Evolutionary conservation across 2,113 vertebrate species (phyloP), one percentile per base, ranked within the genome.

Genomic region (Polyodon spathula): DNA sequence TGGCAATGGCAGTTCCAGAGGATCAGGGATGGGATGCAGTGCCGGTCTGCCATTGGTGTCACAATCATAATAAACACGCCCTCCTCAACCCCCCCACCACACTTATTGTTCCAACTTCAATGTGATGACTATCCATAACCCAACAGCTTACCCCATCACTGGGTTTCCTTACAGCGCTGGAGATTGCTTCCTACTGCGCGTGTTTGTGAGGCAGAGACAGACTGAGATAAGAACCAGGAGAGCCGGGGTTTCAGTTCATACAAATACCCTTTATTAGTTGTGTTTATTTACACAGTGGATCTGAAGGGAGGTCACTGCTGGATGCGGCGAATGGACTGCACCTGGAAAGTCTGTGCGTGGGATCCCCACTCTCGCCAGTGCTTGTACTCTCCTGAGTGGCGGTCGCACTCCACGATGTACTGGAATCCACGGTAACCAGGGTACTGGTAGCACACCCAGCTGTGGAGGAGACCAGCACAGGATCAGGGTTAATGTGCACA

Each of bases 401-500:
- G 88, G 72, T 97, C 92, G 4, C 92, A 90, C 81, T 98, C 93
- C 90, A 95, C 83, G 63, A 95, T 86, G 39, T 94, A 94, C 85
- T 95, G 94, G 78, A 90, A 97, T 62, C 93, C 94, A 68, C 91
- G 90, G 69, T 93, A 97, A 12, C 95, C 93, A 0, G 94, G 93
- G 70, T 88, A 97, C 84, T 96, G 93, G 58, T 89, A 94, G 81
- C 93, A 94, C 62, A 97, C 91, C 79, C 60, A 2, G 58, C 4
- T 40, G 12, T 15, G 8, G 48, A 64, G 52, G 63, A 62, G 40
- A 63, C 1, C 56, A 15, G 58, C 8, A 53, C 37, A n/a, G 6
- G 12, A 46, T 14, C 51, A 12, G 15, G 27, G 42, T 16, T 9
- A 9, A 10, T 12, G 12, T 64, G 42, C 60, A 46, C 41, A 2